phyloP scores from a whole-genome alignment of 2,113 vertebrate species.

The Muntiacus muntjak region DNA sequence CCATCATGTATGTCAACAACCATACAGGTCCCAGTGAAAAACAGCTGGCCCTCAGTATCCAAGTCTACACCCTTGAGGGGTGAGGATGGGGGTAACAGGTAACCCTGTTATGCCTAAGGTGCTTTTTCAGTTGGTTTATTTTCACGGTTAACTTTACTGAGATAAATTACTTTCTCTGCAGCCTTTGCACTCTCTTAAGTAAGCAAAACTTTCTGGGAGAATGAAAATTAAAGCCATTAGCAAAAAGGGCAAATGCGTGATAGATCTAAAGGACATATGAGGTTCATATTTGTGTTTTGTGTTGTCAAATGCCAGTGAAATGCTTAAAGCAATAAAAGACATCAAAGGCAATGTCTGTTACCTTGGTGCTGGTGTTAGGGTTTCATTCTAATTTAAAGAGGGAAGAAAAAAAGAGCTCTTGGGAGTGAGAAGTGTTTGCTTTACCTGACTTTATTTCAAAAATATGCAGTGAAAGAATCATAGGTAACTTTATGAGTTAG shows the following conservation, averaged over 20 bases:
- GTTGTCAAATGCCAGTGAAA: constrained; percentile 21
- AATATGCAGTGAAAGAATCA: not conserved
- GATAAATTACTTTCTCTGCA: not conserved
- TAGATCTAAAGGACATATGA: not conserved
- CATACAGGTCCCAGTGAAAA: not conserved
- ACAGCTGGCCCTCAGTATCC: not conserved
- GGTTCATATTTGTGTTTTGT: not conserved
- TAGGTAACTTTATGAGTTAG: not conserved
- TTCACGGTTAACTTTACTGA: not conserved
- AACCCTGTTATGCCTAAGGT: accelerated
- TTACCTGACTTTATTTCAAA: constrained; percentile 39
- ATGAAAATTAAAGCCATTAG: constrained; percentile 16
- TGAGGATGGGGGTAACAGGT: accelerated
- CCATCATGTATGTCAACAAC: too few species aligned
- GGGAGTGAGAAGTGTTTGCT: not conserved
- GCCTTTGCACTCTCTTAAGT: not conserved
- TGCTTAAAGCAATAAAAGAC: not conserved
- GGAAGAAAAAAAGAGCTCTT: not conserved
- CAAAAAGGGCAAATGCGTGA: not conserved
- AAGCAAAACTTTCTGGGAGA: not conserved
- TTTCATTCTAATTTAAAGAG: constrained; percentile 17
- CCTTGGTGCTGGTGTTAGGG: not conserved
- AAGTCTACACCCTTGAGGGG: not conserved
- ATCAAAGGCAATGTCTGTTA: not conserved
- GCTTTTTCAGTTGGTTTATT: not conserved